These are phyloP conservation scores for Hydriomena furcata DNA, from an alignment of 2,888 invertebrate genomes.

Conservation along the genomic window DNA sequence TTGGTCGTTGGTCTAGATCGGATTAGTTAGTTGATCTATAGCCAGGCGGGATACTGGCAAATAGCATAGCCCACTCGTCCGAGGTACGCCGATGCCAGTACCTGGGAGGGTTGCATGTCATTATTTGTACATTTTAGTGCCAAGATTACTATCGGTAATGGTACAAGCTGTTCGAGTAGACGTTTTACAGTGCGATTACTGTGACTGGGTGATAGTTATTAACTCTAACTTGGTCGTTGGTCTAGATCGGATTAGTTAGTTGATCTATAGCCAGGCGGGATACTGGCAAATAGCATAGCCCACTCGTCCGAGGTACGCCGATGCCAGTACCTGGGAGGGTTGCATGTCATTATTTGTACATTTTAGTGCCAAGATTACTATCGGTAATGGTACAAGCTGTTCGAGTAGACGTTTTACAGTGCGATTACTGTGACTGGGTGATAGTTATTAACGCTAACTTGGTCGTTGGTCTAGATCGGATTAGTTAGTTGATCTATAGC, in stretches of 20 bases:
- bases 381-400: not conserved
- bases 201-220: too few species aligned
- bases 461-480: too few species aligned
- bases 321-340: constrained; percentile 26
- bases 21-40: constrained; percentile 18
- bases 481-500: constrained; percentile 15
- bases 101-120: constrained; percentile 20
- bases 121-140: constrained; percentile 10
- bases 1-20: too few species aligned
- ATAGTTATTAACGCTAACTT: too few species aligned
- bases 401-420: not conserved
- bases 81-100: constrained; percentile 28
- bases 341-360: constrained; percentile 18
- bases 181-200: not conserved
- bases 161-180: too few species aligned
- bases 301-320: constrained; percentile 29
- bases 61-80: constrained; percentile 33
- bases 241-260: too few species aligned
- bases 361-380: not conserved
- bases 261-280: constrained; percentile 11
- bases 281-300: constrained; percentile 34
- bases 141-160: not conserved
- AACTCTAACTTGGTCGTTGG: too few species aligned
- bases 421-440: too few species aligned
- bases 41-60: constrained; percentile 24